Evolutionary conservation across 2,113 vertebrate species (phyloP), one percentile per base, ranked within the genome.

Genomic region (Gorsachius goisagi): DNA sequence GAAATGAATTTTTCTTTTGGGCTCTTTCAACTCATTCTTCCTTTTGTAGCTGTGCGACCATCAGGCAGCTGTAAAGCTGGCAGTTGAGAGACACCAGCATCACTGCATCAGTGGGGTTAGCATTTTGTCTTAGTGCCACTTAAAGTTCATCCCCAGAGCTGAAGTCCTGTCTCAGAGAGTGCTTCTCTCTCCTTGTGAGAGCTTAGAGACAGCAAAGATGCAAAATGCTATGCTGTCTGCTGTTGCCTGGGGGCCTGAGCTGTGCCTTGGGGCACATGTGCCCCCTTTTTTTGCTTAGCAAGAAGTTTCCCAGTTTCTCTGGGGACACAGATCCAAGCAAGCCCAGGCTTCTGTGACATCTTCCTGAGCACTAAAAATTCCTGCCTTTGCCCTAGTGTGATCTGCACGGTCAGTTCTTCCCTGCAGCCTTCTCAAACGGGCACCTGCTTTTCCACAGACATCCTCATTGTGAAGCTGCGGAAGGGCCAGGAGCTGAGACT

Each of bases 401-500:
- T 60, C 71, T 58, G 35, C 30, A 30, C 12, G 0, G 24, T 55
- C 7, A 1, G 15, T 47, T n/a, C 52, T 44, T 22, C 47, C 24
- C 32, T 23, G 28, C 56, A 81, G 17, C 60, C 82, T 30, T 49
- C 85, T 84, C 24, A 74, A 3, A 28, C 0, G 1, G 27, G 11
- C 1, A 0, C 22, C 13, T 56, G 18, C 68, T 58, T 67, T 59
- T 53, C 5, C 7, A 0, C 93, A 99, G 99, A 99, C 90, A 99
- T 99, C 93, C 98, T 99, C 84, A 98, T 99, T 1, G 99, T 99
- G 93, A 99, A 99, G 97, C 98, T 99, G 41, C 98, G 99, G 35
- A 99, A 99, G 95, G 99, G 99, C 20, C 99, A 99, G 97, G 99
- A 99, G 88, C 98, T 99, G 81, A 98, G 99, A 4, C 98, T 99